phyloP scores from a whole-genome alignment of 2,113 vertebrate species.

The Actenoides hombroni region DNA sequence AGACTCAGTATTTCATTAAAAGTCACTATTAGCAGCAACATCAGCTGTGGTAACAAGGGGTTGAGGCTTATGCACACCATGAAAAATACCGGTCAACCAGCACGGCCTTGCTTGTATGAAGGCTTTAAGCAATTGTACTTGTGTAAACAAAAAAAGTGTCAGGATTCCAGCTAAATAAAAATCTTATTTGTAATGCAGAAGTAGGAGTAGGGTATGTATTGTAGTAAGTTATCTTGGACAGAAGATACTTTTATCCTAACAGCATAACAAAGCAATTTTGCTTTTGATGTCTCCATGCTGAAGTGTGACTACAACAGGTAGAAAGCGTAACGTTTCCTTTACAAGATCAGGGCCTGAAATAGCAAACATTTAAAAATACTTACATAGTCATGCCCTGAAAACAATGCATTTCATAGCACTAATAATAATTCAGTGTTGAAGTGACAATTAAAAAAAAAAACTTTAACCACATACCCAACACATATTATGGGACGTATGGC shows the following conservation, averaged over 20 bases:
- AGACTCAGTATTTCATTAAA: background rate
- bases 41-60: background rate
- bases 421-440: background rate
- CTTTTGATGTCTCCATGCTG: background rate
- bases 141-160: background rate
- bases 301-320: background rate
- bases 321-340: background rate
- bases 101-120: background rate
- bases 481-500: fast-evolving
- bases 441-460: background rate
- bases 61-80: background rate
- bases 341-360: background rate
- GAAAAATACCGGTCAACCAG: background rate
- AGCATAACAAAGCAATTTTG: background rate
- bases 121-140: background rate
- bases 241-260: background rate
- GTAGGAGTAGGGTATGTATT: background rate
- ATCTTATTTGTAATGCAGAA: background rate
- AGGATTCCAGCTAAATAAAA: background rate
- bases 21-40: background rate
- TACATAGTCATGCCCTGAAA: background rate
- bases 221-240: background rate
- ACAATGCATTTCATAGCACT: background rate
- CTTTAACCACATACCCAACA: background rate
- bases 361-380: background rate